Evolutionary conservation across 2,888 invertebrate species (phyloP), one percentile per base, ranked within the genome.

Genomic region (Ectemnius lituratus): DNA sequence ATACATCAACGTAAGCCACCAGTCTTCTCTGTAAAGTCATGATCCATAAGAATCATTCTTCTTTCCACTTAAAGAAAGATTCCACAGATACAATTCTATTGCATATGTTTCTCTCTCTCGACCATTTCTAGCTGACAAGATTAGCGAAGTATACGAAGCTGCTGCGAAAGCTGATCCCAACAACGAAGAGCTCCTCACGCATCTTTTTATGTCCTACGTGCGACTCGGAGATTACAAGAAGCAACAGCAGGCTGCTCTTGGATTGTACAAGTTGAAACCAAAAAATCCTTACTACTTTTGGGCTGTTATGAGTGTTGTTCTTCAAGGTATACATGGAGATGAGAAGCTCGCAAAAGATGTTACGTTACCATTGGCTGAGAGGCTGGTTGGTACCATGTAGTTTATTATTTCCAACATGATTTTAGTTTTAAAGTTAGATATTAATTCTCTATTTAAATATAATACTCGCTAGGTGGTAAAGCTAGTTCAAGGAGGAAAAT

Each of bases 201-300:
- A 98, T 87, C 93, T 99, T 49, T 99, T 99, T 91, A 98, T 99
- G 96, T 95, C 98, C 0, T 97, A 99, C 88, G 98, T 98, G 4
- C 93, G 99, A 45, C 92, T 98, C 2, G 95, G 95, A 1, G 96
- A 99, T 91, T 97, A 96, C 88, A 96, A 96, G 88, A 94, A 96
- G 8, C 99, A 99, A 90, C 97, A 98, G 88, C 94, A 96, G 78
- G 94, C 96, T 0, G 99, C 99, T 0, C 94, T 98, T 93, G 94
- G 95, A 13, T 92, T 99, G 47, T 99, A 97, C 91, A 98, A 98
- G 92, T 92, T 97, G 69, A 95, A 95, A 86, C 96, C 97, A 2
- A 98, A 98, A 90, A 97, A 97, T 90, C 98, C 98, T 0, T 99
- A 99, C 90, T 98, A 98, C 90, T 98, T 98, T 90, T 99, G 99